Base-by-base conservation (phyloP, 2,888 invertebrate genomes). In the Rhynchonema sp. region DNA sequence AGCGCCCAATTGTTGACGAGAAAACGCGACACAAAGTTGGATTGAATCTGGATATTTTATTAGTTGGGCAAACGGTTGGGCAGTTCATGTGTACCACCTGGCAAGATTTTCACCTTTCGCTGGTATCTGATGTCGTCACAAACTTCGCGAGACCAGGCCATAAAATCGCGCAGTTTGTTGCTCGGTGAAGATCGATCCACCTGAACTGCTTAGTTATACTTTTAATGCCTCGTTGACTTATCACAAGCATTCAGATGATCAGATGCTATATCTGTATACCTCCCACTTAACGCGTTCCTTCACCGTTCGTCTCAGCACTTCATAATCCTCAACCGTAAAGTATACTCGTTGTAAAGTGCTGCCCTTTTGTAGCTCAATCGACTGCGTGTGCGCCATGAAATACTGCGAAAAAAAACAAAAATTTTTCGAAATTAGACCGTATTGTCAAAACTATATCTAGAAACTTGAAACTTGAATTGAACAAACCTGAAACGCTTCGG, bases 241-340 rank as follows among this genome's bases (percentile, higher is more conserved):
- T n/a, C n/a, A n/a, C n/a, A n/a, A n/a, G n/a, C n/a, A n/a, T n/a
- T n/a, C n/a, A n/a, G n/a, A n/a, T n/a, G n/a, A n/a, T n/a, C n/a
- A n/a, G n/a, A n/a, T n/a, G n/a, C n/a, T n/a, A n/a, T n/a, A n/a
- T n/a, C n/a, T n/a, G n/a, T n/a, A 13, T 38, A 52, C 55, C 59
- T 73, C 72, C 64, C 73, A 74, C 61, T 74, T 74, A 60, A 74
- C 71, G 61, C 72, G 69, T 58, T 74, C 74, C 62, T 73, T 74
- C 56, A 74, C 73, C 60, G 73, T 71, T 57, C 73, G 71, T 30
- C 55, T 55, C 6, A 55, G 23, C 9, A 55, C 55, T 22, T 55
- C 23, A 28, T 1, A n/a, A 63, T 74, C 72, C 61, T 69, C 70
- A 54, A 72, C 72, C 30, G 68, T 63, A 67, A 72, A 74, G 66